Evolutionary conservation across 2,797 vertebrate species (phyloP).

Genomic region (Clarias platycephalus): DNA sequence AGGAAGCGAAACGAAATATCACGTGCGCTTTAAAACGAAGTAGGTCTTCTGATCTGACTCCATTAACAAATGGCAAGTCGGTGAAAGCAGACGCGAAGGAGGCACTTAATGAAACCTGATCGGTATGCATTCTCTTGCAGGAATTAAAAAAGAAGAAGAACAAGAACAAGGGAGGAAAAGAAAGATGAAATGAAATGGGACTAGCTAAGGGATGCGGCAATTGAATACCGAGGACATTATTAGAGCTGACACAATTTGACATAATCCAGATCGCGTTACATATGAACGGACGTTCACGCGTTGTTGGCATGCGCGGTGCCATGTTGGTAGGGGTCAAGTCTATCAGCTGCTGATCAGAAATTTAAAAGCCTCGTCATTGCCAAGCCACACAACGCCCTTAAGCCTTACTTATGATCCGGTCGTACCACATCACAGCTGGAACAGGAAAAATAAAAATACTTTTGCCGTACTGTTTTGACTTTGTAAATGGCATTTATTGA

Average conservation of each 20-base stretch:
- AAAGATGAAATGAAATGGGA: background rate
- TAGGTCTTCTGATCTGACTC: conserved; percentile 24
- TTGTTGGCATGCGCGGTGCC: background rate
- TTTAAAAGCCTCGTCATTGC: background rate
- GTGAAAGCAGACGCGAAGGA: conserved; percentile 14
- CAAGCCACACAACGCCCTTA: background rate
- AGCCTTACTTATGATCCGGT: background rate
- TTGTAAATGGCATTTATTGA: background rate
- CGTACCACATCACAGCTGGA: background rate
- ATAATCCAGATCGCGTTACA: background rate
- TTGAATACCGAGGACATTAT: background rate
- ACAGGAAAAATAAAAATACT: background rate
- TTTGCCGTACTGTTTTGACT: background rate
- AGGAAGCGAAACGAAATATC: conserved; percentile 1
- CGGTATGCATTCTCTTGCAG: background rate
- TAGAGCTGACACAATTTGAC: background rate
- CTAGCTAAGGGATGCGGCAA: background rate
- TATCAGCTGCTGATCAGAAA: background rate
- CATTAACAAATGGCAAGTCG: conserved; percentile 27
- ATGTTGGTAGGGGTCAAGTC: background rate
- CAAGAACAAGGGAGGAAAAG: background rate
- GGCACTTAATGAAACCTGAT: conserved; percentile 36
- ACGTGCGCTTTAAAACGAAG: background rate
- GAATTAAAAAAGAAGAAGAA: conserved; percentile 6
- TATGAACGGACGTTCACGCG: background rate